These are phyloP conservation scores for Athetis lepigone DNA, from an alignment of 2,888 invertebrate species.

Conservation along the genomic window DNA sequence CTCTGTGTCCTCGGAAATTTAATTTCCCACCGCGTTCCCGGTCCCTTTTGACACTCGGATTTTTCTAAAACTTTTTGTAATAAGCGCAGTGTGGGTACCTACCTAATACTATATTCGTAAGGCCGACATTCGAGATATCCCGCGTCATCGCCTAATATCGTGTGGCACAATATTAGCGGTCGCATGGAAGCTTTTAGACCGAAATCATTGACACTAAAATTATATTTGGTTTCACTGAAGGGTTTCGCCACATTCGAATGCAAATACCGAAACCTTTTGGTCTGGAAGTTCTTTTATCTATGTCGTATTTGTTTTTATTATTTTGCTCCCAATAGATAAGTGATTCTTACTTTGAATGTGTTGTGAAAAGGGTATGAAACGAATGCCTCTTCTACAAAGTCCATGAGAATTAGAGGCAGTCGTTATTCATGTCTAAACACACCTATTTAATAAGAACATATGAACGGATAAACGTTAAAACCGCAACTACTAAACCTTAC, in stretches of 20 bases:
- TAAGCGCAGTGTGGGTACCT: conserved; percentile 10
- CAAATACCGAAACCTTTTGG: conserved; percentile 37
- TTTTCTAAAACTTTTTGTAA: conserved; percentile 42
- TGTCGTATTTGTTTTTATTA: conserved; percentile 39
- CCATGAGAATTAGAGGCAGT: conserved; percentile 11
- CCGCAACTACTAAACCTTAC: conserved; percentile 68
- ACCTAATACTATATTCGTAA: conserved; percentile 18
- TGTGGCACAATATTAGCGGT: conserved; percentile 32
- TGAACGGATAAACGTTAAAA: conserved; percentile 66
- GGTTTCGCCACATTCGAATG: conserved; percentile 41
- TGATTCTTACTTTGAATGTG: conserved; percentile 32
- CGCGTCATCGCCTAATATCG: conserved; percentile 44
- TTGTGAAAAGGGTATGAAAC: conserved; percentile 11
- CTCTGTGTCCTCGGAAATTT: conserved; percentile 49
- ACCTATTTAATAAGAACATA: conserved; percentile 55
- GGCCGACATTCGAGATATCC: conserved; percentile 30
- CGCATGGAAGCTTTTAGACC: conserved; percentile 20
- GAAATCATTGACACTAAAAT: conserved; percentile 45
- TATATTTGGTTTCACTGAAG: conserved; percentile 43
- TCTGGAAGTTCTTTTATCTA: conserved; percentile 29
- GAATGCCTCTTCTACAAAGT: conserved; percentile 11
- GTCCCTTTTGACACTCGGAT: conserved; percentile 35
- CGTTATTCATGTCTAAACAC: conserved; percentile 46
- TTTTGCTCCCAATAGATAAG: conserved; percentile 26
- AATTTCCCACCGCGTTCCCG: conserved; percentile 33